Conservation (phyloP, 2,113 vertebrate genomes). For the Coryphaenoides rupestris region DNA sequence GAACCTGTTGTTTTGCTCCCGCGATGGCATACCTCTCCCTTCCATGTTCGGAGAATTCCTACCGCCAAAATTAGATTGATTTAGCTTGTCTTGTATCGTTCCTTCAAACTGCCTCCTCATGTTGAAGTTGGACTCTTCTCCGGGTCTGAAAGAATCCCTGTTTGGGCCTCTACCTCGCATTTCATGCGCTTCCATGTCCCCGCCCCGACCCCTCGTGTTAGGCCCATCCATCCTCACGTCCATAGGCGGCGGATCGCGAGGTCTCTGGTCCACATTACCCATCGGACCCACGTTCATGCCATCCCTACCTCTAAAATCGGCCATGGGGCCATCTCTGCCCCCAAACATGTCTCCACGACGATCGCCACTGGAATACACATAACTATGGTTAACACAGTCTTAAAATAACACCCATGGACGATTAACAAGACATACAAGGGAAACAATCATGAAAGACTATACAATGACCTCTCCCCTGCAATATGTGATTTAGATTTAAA, state of each 20-base stretch:
- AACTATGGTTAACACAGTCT: background rate
- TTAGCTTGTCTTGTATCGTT: slow-evolving; percentile 80
- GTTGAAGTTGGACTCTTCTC: slow-evolving; percentile 78
- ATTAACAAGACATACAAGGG: background rate
- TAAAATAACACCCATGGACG: background rate
- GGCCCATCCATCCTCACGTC: slow-evolving; percentile 84
- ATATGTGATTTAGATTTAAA: too few species aligned
- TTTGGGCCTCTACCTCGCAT: slow-evolving; percentile 82
- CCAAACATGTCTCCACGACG: slow-evolving; percentile 73
- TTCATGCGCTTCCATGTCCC: slow-evolving; percentile 80
- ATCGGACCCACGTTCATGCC: slow-evolving; percentile 77
- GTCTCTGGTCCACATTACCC: slow-evolving; percentile 72
- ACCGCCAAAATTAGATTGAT: slow-evolving; percentile 77
- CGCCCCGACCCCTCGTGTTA: slow-evolving; percentile 72
- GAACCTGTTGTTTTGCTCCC: slow-evolving; percentile 65
- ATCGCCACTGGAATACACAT: slow-evolving; percentile 67
- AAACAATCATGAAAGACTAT: background rate
- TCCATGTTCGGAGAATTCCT: slow-evolving; percentile 59
- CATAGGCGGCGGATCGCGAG: slow-evolving; percentile 77
- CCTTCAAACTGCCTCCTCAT: slow-evolving; percentile 79
- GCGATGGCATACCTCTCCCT: slow-evolving; percentile 60
- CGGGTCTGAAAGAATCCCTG: slow-evolving; percentile 77
- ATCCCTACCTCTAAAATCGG: slow-evolving; percentile 79
- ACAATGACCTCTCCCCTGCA: too few species aligned
- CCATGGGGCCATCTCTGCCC: slow-evolving; percentile 66